A percentile compares a stretch with the other conserved stretches of the same genome.
phyloP scores from a whole-genome alignment of 2,888 invertebrate species.

The Pemphredon lugubris region DNA sequence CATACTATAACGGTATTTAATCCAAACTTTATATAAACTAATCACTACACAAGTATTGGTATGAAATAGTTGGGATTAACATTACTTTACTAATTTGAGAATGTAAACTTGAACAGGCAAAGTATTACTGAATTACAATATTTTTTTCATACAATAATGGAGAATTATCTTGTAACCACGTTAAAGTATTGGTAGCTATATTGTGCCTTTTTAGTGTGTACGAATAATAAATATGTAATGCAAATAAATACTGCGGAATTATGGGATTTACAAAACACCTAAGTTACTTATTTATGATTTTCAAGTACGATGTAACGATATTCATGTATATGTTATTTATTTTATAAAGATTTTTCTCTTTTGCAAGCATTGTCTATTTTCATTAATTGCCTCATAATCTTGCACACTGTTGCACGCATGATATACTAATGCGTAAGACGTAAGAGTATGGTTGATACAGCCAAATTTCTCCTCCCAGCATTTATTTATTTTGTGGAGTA shows the following conservation, averaged over 20 bases:
- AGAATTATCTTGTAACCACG: constrained; percentile 77
- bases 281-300: constrained; percentile 75
- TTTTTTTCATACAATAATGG: constrained; percentile 64
- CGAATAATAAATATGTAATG: constrained; percentile 76
- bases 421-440: no score
- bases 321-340: constrained; percentile 78
- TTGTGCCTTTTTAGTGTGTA: constrained; percentile 80
- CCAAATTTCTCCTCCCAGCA: no score
- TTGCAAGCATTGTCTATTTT: constrained; percentile 61
- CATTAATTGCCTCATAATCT: neutral
- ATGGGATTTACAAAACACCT: constrained; percentile 73
- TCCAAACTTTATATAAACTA: constrained; percentile 39
- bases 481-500: no score
- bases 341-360: constrained; percentile 77
- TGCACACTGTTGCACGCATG: no score
- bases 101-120: constrained; percentile 56
- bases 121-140: constrained; percentile 66
- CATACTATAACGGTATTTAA: constrained; percentile 44
- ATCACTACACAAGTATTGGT: constrained; percentile 26
- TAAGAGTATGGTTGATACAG: no score
- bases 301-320: constrained; percentile 73
- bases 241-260: constrained; percentile 77
- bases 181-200: constrained; percentile 80
- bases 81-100: constrained; percentile 52
- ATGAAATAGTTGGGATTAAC: constrained; percentile 45